Evolutionary conservation across 2,797 vertebrate genomes (phyloP), one percentile per base, ranked within the genome.

Genomic region (Muraenolepis orangiensis): DNA sequence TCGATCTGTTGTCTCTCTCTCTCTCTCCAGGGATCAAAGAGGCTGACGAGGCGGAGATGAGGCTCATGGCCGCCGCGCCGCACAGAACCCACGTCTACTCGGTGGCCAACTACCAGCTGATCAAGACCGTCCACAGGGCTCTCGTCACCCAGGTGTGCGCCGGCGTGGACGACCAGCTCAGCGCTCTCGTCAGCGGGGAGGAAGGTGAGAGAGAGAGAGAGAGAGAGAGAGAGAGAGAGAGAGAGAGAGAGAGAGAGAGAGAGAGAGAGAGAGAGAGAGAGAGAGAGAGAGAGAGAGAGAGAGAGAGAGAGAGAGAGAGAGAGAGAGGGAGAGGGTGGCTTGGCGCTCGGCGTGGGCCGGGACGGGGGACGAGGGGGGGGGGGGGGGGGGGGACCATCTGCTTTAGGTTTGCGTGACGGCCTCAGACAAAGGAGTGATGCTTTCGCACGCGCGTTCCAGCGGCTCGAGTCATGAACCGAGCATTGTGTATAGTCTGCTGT

Each of bases 11-110:
- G 0, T 61, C 32, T 68, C n/a, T n/a, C n/a, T n/a, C n/a, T n/a
- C n/a, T 2, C 23, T 0, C 40, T 75, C 32, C 79, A 99, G 98
- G 97, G 70, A 91, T 98, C 84, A 96, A 95, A 85, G 93, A 94
- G 83, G 95, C 96, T 28, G 96, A 98, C 78, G 94, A 93, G 66
- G 94, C 93, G 69, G 95, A 98, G 84, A 91, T 99, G 89, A 95
- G 94, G 85, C 87, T 93, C 38, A 94, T 99, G 82, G 96, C 97
- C 31, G 98, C 97, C 70, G 78, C 93, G 0, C 98, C 98, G 11
- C 89, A 95, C 72, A 81, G 90, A 61, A 93, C 81, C 18, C 98
- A 98, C 34, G 80, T 98, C 71, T 96, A 93, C 79, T 95, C 87
- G 0, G 96, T 95, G 67, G 91, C 95, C 70, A 94, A 93, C 88